Conservation (phyloP, 2,113 vertebrate species). For the Vidua macroura region DNA sequence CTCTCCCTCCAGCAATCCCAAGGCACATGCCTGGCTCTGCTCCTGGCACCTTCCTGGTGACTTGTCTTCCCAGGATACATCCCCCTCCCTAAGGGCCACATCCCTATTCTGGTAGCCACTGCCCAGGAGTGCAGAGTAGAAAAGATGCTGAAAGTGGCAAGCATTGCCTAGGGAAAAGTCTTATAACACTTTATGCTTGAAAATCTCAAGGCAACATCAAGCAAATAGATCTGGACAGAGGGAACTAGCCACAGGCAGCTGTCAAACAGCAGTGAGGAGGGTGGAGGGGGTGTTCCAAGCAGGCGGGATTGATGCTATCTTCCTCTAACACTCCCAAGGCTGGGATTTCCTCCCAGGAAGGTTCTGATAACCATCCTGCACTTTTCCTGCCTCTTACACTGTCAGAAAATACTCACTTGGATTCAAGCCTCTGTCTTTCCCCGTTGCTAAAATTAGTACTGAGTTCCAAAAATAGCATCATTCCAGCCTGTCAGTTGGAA, state of each 20-base stretch:
- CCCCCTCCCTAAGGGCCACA: background rate
- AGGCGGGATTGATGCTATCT: background rate
- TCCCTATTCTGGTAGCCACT: background rate
- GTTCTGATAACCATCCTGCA: background rate
- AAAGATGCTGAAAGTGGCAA: background rate
- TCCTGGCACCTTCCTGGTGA: background rate
- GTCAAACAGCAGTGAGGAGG: background rate
- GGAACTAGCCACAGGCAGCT: background rate
- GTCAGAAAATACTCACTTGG: constrained; percentile 11
- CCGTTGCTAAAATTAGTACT: constrained; percentile 15
- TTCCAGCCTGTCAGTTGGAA: background rate
- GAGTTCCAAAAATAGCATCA: constrained; percentile 22
- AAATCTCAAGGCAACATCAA: background rate
- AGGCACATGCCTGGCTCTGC: background rate
- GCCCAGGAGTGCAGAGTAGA: background rate
- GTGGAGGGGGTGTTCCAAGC: background rate
- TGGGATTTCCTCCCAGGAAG: constrained; percentile 26
- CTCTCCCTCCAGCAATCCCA: background rate
- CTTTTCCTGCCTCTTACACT: background rate
- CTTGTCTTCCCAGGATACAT: background rate
- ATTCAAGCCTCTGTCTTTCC: background rate
- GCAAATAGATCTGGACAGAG: background rate
- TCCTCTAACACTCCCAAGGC: background rate
- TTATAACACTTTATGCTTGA: background rate
- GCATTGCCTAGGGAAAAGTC: background rate